Conservation (phyloP, 2,113 vertebrate species). For the Lampris megalopsis region DNA sequence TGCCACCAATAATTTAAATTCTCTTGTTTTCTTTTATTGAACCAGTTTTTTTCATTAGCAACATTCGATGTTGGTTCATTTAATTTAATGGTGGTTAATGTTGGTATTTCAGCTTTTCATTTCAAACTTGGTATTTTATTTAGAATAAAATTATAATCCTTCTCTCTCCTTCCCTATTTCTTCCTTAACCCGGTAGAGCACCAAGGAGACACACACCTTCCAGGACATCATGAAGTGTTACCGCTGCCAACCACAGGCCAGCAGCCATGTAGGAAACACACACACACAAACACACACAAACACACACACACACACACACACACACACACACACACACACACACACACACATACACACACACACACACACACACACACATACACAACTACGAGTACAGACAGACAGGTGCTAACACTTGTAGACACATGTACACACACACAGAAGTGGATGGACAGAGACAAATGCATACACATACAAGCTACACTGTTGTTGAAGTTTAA, state of each 20-base stretch:
- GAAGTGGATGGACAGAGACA: neutral
- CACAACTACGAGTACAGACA: neutral
- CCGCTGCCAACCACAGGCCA: conserved; percentile 96
- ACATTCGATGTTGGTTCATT: too few relatives aligned
- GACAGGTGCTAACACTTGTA: neutral
- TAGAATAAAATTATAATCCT: neutral
- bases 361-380: neutral
- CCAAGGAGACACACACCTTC: conserved; percentile 94
- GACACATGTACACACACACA: neutral
- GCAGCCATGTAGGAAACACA: conserved; percentile 89
- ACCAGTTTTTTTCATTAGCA: too few relatives aligned
- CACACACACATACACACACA: neutral
- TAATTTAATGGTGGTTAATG: too few relatives aligned
- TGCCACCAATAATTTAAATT: too few relatives aligned
- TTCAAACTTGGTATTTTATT: too few relatives aligned
- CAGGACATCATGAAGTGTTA: conserved; percentile 99
- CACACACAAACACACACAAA: neutral
- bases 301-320: neutral
- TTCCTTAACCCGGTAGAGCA: conserved; percentile 80
- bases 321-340: neutral
- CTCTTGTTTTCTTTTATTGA: too few relatives aligned
- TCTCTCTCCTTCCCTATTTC: neutral
- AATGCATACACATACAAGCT: neutral
- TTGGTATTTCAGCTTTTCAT: too few relatives aligned
- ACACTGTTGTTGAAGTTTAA: too few relatives aligned